phyloP scores from a whole-genome alignment of 2,888 invertebrate species.

The Ptychoptera contaminata region DNA sequence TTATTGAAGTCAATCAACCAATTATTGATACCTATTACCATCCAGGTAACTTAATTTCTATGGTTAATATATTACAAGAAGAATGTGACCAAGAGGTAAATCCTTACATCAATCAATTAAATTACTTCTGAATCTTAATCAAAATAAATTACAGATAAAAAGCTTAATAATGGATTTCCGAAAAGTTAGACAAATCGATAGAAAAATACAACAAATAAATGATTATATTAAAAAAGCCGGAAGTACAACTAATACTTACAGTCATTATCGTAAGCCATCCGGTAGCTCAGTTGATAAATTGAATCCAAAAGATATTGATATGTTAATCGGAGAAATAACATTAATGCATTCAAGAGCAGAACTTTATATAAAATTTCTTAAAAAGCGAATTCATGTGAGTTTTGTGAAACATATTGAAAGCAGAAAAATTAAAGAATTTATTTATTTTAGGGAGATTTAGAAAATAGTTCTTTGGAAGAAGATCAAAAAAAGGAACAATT shows the following conservation, averaged over 20 bases:
- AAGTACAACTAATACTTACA: conserved; percentile 14
- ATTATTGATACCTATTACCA: conserved; percentile 82
- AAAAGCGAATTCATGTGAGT: conserved; percentile 53
- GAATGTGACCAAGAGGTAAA: conserved; percentile 56
- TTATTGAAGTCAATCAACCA: conserved; percentile 76
- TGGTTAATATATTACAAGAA: conserved; percentile 55
- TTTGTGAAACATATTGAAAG: not conserved
- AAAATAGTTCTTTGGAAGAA: conserved; percentile 38
- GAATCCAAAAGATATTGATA: conserved; percentile 75
- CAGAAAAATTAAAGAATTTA: conserved; percentile 1
- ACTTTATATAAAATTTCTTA: conserved; percentile 77
- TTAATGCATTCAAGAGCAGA: conserved; percentile 81
- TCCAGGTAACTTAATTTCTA: conserved; percentile 53
- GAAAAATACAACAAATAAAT: conserved; percentile 45
- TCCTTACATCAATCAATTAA: no score
- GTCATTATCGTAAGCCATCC: conserved; percentile 27
- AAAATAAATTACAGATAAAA: conserved; percentile 14
- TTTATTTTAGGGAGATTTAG: conserved; percentile 40
- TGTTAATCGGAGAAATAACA: conserved; percentile 77
- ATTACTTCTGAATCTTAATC: no score
- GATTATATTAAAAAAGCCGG: conserved; percentile 34
- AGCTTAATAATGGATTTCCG: conserved; percentile 55
- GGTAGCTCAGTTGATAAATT: conserved; percentile 36
- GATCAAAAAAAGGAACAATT: conserved; percentile 32
- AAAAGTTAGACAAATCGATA: conserved; percentile 45